These are phyloP conservation scores for Pelecanus crispus DNA, from an alignment of 2,113 vertebrate species.

Conservation along the genomic window DNA sequence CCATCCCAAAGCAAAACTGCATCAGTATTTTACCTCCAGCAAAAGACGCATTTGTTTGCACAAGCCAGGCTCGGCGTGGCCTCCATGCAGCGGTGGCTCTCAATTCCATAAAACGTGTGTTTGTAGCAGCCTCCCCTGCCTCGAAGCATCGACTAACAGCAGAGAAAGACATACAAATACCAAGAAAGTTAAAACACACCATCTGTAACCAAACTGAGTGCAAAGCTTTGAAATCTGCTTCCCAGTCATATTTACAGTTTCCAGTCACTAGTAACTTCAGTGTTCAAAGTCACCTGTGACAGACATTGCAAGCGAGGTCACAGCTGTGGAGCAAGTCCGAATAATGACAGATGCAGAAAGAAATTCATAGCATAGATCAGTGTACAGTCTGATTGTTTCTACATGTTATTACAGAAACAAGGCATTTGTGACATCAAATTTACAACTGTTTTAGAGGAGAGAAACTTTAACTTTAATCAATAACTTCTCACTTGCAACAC, in stretches of 20 bases:
- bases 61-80: slow-evolving; percentile 92
- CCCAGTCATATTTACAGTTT: neutral
- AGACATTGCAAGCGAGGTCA: neutral
- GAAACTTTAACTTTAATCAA: neutral
- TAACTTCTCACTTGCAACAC: neutral
- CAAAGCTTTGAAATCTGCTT: neutral
- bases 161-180: neutral
- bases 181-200: neutral
- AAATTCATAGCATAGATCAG: neutral
- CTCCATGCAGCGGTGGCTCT: slow-evolving; percentile 97
- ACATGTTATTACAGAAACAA: neutral
- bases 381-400: rapidly evolving
- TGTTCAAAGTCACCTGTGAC: neutral
- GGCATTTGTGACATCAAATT: neutral
- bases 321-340: rapidly evolving
- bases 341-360: neutral
- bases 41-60: slow-evolving; percentile 96
- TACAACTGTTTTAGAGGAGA: neutral
- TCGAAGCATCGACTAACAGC: slow-evolving; percentile 86
- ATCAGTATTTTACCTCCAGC: slow-evolving; percentile 84
- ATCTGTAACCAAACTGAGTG: neutral
- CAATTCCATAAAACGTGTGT: slow-evolving; percentile 93
- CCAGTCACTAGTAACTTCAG: neutral
- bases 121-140: slow-evolving; percentile 97
- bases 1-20: neutral